Evolutionary conservation across 2,888 invertebrate genomes (phyloP).

Genomic region (Priocnemis perturbator): DNA sequence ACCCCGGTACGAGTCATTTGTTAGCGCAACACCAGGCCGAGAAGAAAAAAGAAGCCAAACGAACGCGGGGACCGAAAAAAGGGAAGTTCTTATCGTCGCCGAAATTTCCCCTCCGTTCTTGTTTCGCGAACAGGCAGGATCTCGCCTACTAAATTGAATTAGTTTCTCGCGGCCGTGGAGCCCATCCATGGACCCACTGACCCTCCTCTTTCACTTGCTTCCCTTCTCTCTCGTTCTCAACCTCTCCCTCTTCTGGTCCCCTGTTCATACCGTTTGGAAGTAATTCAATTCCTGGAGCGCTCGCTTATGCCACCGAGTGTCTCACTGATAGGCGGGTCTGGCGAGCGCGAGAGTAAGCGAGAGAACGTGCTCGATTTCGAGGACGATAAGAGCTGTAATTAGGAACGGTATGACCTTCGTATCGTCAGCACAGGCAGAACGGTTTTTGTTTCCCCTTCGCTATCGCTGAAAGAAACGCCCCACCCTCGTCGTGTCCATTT

Average conservation of each 20-base stretch:
- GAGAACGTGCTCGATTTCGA: conserved; percentile 26
- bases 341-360: conserved; percentile 10
- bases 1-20: too few species aligned
- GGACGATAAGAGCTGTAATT: conserved; percentile 34
- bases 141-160: conserved; percentile 45
- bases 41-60: conserved; percentile 1
- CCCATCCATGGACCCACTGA: conserved; percentile 22
- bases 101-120: conserved; percentile 38
- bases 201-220: conserved; percentile 3
- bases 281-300: conserved; percentile 43
- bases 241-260: not conserved
- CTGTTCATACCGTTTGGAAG: conserved; percentile 5
- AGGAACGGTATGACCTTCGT: not conserved
- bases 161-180: conserved; percentile 20
- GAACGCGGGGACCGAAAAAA: conserved; percentile 30
- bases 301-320: conserved; percentile 26
- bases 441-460: too few species aligned
- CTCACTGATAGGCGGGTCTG: conserved; percentile 5
- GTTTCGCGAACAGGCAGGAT: conserved; percentile 18
- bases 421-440: too few species aligned
- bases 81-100: conserved; percentile 41
- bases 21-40: too few species aligned
- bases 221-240: conserved; percentile 6
- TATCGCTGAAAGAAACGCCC: too few species aligned
- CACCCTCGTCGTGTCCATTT: too few species aligned